These are phyloP conservation scores for Marcusenius ussheri DNA, from an alignment of 2,113 vertebrate species.

Conservation along the genomic window DNA sequence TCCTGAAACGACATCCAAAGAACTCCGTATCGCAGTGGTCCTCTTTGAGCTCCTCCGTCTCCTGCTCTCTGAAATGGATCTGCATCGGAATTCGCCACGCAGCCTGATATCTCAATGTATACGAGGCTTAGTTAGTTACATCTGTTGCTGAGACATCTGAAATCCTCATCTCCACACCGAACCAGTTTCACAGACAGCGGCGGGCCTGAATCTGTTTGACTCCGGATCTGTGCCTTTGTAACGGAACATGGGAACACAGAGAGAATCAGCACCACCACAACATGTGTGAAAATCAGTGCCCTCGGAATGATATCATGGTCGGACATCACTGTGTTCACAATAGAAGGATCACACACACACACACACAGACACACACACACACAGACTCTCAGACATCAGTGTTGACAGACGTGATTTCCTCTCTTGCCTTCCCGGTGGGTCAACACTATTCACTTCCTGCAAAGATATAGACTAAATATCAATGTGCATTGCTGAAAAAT, in stretches of 20 bases:
- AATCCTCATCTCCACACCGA: not conserved
- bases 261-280: not conserved
- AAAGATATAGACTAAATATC: not conserved
- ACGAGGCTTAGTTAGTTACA: slow-evolving; percentile 1
- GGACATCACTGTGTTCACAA: not conserved
- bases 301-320: not conserved
- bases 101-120: not conserved
- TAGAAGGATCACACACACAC: not conserved
- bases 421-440: not conserved
- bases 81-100: not conserved
- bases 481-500: not conserved
- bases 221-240: not conserved
- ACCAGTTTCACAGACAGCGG: not conserved
- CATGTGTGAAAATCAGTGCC: not conserved
- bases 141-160: not conserved
- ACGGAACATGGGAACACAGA: not conserved
- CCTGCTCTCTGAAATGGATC: not conserved
- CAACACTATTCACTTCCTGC: not conserved
- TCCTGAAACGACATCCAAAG: not conserved
- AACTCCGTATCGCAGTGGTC: not conserved
- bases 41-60: not conserved
- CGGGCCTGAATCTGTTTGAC: not conserved
- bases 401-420: not conserved
- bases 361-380: not conserved
- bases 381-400: not conserved